Evolutionary conservation across 2,888 invertebrate genomes (phyloP), one percentile per base, ranked within the genome.

Genomic region (Rhaphigaster nebulosa): DNA sequence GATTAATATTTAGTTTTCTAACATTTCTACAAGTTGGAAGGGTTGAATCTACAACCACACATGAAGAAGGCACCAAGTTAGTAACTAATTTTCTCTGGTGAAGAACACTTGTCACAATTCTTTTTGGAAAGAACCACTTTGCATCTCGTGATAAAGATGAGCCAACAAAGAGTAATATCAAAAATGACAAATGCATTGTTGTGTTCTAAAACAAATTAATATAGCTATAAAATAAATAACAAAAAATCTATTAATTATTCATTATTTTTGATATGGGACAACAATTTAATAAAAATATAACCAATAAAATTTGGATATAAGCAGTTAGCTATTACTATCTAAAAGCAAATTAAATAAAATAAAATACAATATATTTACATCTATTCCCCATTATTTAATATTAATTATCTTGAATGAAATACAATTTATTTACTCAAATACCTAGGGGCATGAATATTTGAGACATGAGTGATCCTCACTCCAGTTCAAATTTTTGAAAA

Each of bases 51-150:
- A 90, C 56, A 45, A 90, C 90, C 13, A 90, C 87, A 41, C 90
- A 90, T 10, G 90, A 90, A n/a, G 90, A 90, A 26, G 90, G 90
- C 0, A 90, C 90, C 15, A 84, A n/a, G n/a, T 15, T 84, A 13
- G 90, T 90, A 10, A 90, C 90, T 26, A 90, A 38, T 34, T 56
- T 84, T 56, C 56, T 56, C 84, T 90, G 84, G 20, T 56, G 87
- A 41, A 90, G 34, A 13, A 89, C 18, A 76, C 76, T 70, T 45
- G 90, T 90, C 10, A 87, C 52, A 18, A n/a, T 90, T 10, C 84
- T 56, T n/a, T 41, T 84, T 20, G 80, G 80, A n/a, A 90, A 56
- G n/a, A 84, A 90, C 90, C 90, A 90, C n/a, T 90, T 90, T 26
- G 84, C 84, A 84, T 84, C 76, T 38, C 90, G 29, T 80, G 38